Base-by-base conservation (phyloP, 2,888 invertebrate species). In the Sarcophaga caerulescens region DNA sequence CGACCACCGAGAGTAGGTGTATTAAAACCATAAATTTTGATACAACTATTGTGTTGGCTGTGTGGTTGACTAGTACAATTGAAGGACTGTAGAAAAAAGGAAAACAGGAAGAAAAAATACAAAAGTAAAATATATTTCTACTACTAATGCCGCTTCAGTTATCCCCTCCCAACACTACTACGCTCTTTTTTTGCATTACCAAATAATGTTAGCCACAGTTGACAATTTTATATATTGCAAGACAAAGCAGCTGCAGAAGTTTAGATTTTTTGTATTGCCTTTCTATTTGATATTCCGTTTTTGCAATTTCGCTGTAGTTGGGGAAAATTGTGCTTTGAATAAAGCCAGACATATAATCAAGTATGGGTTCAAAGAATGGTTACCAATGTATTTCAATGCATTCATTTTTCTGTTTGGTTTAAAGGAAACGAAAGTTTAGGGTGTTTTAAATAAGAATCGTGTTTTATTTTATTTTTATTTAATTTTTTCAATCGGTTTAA, bases 1-100 rank as follows among this genome's bases (percentile, higher is more conserved):
- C 78, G 62, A 78, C 63, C 83, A 68, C 68, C 69, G 74, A 69
- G 78, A 74, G 78, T 74, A 78, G 83, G 73, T 83, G 78, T 45
- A 73, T 62, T 74, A 74, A 83, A 74, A 5, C 35, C 78, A 78
- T 35, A 74, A 74, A 78, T 83, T 83, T 57, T 74, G n/a, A 45
- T 74, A 25, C 68, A 78, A 78, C 62, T 69, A 62, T 35, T 4
- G 4, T 62, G 78, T 25, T 25, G 25, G 5, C 14, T 59, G 68
- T 21, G 12, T 60, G 75, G 52, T 57, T 47, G 35, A 35, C 69
- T 75, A 68, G 44, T 14, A 4, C 52, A 14, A 17, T 0, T 52
- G 17, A 52, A 17, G 44, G n/a, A 66, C n/a, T 35, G 35, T 10
- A n/a, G 21, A 21, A 60, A 8, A 19, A 60, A 8, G n/a, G 6